phyloP scores from a whole-genome alignment of 2,888 invertebrate genomes.

The Osedax frankpressi region DNA sequence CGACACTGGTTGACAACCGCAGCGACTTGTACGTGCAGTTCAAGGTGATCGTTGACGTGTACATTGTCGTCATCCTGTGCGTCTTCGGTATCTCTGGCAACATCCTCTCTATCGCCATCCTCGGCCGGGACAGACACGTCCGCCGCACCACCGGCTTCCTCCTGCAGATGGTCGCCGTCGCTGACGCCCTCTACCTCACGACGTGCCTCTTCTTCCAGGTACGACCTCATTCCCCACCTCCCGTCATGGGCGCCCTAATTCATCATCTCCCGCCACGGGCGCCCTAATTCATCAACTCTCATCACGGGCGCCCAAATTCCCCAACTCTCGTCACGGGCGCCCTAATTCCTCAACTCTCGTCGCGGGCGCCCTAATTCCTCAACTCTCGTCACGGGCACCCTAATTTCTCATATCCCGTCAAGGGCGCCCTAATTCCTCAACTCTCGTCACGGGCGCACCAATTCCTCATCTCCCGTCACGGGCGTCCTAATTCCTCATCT shows the following conservation, averaged over 20 bases:
- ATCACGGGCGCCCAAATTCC: too few relatives aligned
- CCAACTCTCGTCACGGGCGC: background rate
- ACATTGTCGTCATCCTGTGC: constrained; percentile 26
- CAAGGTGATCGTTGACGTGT: constrained; percentile 25
- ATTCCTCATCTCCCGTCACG: background rate
- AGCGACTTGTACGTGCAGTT: constrained; percentile 11
- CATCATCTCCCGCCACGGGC: background rate
- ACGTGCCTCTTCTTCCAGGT: constrained; percentile 27
- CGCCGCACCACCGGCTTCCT: constrained; percentile 27
- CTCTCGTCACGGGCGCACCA: background rate
- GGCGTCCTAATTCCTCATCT: background rate
- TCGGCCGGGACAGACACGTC: constrained; percentile 25
- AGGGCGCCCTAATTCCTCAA: background rate
- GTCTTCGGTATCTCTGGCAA: constrained; percentile 27
- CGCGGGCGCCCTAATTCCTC: too few relatives aligned
- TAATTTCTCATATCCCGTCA: background rate
- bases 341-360: too few relatives aligned
- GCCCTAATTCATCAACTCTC: background rate
- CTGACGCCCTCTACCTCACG: constrained; percentile 25
- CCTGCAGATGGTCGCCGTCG: constrained; percentile 26
- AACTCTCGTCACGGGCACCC: background rate
- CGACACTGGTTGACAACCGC: constrained; percentile 1
- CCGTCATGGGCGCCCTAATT: too few relatives aligned
- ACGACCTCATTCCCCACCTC: background rate
- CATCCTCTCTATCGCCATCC: constrained; percentile 25